Evolutionary conservation across 2,113 vertebrate species (phyloP).

Genomic region (sheep (Ovis aries)): ARS-UI_Ramb_v3.0 NC_056077.1:42279001-42279500

Average conservation of each 20-base stretch:
- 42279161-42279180: neutral
- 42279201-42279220: neutral
- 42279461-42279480: neutral
- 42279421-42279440: neutral
- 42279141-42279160: neutral
- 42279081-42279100: neutral
- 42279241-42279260: neutral
- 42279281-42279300: neutral
- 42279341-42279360: neutral
- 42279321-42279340: neutral
- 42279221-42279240: neutral
- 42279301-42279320: neutral
- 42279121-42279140: neutral
- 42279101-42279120: neutral
- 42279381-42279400: neutral
- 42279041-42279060: rapidly evolving
- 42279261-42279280: neutral
- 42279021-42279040: neutral
- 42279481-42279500: neutral
- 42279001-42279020: neutral
- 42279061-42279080: neutral
- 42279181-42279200: neutral
- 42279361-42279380: neutral
- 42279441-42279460: neutral
- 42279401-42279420: neutral